phyloP scores from a whole-genome alignment of 2,888 invertebrate species.

The Acleris literana region DNA sequence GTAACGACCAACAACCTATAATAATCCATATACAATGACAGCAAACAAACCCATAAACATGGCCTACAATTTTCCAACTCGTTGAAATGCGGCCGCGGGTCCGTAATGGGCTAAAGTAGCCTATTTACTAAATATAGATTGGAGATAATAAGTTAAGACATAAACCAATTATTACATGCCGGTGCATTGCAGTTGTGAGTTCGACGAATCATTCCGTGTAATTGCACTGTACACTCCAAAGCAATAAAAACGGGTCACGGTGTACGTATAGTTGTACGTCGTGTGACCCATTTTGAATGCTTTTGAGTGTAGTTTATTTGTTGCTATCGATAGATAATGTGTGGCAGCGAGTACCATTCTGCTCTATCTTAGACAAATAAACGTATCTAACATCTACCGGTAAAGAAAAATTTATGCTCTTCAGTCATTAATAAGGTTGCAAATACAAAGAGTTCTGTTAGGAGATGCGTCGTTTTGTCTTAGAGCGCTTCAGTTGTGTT shows the following conservation, averaged over 20 bases:
- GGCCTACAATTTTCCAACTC: slow-evolving; percentile 23
- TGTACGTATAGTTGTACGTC: too few species aligned
- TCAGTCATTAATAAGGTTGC: too few species aligned
- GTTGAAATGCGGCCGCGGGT: slow-evolving; percentile 23
- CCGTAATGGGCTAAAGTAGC: slow-evolving; percentile 27
- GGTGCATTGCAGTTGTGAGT: slow-evolving; percentile 17
- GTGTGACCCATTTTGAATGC: too few species aligned
- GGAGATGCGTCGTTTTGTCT: too few species aligned
- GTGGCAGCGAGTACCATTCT: slow-evolving; percentile 1
- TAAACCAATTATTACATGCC: slow-evolving; percentile 33
- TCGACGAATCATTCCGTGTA: slow-evolving; percentile 34
- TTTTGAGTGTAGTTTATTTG: slow-evolving; percentile 11
- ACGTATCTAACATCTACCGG: too few species aligned
- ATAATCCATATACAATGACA: slow-evolving; percentile 28
- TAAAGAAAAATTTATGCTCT: too few species aligned
- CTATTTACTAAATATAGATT: slow-evolving; percentile 35
- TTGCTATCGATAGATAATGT: slow-evolving; percentile 30
- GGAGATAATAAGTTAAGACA: slow-evolving; percentile 36
- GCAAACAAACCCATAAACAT: slow-evolving; percentile 23
- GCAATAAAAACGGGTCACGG: too few species aligned
- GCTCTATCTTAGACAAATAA: neutral
- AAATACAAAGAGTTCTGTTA: too few species aligned
- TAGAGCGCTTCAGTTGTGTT: too few species aligned
- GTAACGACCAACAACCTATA: slow-evolving; percentile 8
- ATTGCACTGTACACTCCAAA: slow-evolving; percentile 17